phyloP scores from a whole-genome alignment of 2,888 invertebrate genomes.

The Callimorpha dominula region DNA sequence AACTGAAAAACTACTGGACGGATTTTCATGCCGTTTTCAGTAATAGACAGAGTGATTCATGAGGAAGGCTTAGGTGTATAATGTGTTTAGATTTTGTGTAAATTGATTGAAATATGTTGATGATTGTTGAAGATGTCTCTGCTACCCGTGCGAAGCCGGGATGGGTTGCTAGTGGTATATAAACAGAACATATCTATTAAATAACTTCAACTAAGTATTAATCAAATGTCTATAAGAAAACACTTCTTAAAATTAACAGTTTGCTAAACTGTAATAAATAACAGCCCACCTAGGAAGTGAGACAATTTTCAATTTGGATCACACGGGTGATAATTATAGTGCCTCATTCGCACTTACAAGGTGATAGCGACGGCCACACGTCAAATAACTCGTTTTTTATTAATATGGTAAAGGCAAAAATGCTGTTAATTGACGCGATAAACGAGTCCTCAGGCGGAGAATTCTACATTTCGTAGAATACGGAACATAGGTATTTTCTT shows the following conservation, averaged over 20 bases:
- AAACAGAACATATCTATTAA: too few species aligned
- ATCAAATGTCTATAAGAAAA: neutral
- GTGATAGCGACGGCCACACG: neutral
- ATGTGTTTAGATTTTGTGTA: too few species aligned
- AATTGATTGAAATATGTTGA: too few species aligned
- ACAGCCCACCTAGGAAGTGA: neutral
- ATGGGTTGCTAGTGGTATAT: too few species aligned
- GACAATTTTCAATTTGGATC: slow-evolving; percentile 3
- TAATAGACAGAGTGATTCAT: too few species aligned
- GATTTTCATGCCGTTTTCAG: too few species aligned
- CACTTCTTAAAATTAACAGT: neutral
- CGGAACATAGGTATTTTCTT: too few species aligned
- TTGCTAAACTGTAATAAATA: neutral
- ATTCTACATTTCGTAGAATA: too few species aligned
- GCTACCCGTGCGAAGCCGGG: too few species aligned
- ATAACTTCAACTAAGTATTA: neutral
- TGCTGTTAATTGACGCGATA: neutral
- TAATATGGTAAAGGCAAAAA: neutral
- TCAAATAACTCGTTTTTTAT: neutral
- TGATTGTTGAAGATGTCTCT: too few species aligned
- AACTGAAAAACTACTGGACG: too few species aligned
- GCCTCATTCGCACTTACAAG: neutral
- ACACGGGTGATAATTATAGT: neutral
- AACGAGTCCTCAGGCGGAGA: neutral
- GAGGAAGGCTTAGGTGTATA: too few species aligned